Evolutionary conservation across 2,797 vertebrate species (phyloP).

Genomic region (Ptychobarbus kaznakovi): DNA sequence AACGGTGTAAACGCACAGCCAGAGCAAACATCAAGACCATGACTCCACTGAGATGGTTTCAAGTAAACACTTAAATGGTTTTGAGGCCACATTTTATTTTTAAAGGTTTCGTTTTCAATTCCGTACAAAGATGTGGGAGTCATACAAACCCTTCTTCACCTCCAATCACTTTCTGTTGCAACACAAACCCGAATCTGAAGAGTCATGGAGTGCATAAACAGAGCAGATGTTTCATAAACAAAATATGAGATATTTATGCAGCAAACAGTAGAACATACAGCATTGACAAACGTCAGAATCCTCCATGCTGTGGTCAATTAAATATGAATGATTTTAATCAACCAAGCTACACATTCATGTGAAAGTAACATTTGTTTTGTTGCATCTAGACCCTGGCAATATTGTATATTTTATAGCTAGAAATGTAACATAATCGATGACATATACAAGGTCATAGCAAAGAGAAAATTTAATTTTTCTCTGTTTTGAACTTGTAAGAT

Average conservation of each 20-base stretch:
- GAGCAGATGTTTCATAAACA: conserved; percentile 31
- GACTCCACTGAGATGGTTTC: conserved; percentile 18
- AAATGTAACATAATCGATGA: conserved; percentile 18
- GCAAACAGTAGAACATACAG: conserved; percentile 15
- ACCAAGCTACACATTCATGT: background rate
- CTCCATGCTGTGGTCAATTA: background rate
- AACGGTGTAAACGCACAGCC: background rate
- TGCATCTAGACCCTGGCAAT: conserved; percentile 1
- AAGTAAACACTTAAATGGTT: conserved; percentile 24
- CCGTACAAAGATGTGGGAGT: conserved; percentile 3
- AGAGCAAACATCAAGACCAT: conserved; percentile 15
- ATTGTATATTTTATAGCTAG: conserved; percentile 35
- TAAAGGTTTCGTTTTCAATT: conserved; percentile 23
- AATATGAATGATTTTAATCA: conserved; percentile 42
- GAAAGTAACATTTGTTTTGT: conserved; percentile 38
- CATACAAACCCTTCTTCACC: conserved; percentile 8
- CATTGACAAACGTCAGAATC: background rate
- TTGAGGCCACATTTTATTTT: conserved; percentile 18
- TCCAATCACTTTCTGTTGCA: conserved; percentile 24
- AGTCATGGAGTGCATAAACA: conserved; percentile 17
- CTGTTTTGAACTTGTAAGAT: conserved; percentile 29
- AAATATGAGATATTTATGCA: conserved; percentile 38
- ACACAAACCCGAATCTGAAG: conserved; percentile 22
- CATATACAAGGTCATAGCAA: conserved; percentile 47
- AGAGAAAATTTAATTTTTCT: conserved; percentile 27